Conservation (phyloP, 2,113 vertebrate genomes). For the Chaetops frenatus region DNA sequence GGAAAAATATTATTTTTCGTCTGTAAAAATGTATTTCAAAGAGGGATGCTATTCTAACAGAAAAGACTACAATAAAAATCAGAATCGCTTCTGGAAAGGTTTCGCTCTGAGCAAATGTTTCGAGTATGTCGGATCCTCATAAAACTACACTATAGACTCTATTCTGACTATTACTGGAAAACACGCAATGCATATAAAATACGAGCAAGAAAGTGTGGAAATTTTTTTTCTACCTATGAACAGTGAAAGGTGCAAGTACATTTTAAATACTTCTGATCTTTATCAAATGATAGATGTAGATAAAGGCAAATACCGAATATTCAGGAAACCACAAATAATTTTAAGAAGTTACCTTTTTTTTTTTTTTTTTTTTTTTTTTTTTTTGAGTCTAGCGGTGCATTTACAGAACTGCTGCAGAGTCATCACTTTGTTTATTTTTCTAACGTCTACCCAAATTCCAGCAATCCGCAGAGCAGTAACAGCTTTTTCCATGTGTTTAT, state of each 20-base stretch:
- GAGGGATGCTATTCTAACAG: not conserved
- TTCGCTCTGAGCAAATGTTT: not conserved
- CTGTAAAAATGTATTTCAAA: not conserved
- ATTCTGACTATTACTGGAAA: not conserved
- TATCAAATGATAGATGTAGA: not conserved
- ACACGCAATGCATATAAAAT: not conserved
- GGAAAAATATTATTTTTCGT: not conserved
- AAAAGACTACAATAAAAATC: not conserved
- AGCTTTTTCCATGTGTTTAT: conserved; percentile 58
- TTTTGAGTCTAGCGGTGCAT: not conserved
- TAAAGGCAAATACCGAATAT: not conserved
- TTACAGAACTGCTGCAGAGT: not conserved
- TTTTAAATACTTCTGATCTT: not conserved
- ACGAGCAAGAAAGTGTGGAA: not conserved
- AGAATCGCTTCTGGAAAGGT: not conserved
- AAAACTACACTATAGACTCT: not conserved
- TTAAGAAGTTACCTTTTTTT: conserved; percentile 31
- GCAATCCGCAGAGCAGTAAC: conserved; percentile 25
- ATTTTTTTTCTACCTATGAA: not conserved
- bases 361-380: conserved; percentile 6
- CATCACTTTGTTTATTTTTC: conserved; percentile 47
- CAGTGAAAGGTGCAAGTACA: not conserved
- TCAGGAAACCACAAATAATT: not conserved
- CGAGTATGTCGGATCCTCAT: not conserved
- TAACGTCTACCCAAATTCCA: conserved; percentile 46